phyloP scores from a whole-genome alignment of 2,888 invertebrate species.

The Ennomos quercinarius region DNA sequence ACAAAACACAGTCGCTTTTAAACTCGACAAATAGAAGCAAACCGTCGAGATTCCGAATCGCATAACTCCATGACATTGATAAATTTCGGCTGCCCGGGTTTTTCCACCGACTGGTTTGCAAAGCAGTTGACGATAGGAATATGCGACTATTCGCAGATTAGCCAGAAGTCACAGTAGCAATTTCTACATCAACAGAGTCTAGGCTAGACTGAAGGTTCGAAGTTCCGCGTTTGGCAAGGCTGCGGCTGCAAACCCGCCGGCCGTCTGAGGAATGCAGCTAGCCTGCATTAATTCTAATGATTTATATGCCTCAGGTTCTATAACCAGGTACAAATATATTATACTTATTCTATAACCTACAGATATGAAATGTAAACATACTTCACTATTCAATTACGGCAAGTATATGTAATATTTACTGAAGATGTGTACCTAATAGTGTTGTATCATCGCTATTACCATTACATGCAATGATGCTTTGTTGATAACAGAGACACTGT shows the following conservation, averaged over 20 bases:
- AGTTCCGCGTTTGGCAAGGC: slow-evolving; percentile 55
- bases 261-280: slow-evolving; percentile 59
- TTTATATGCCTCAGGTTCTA: slow-evolving; percentile 46
- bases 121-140: slow-evolving; percentile 60
- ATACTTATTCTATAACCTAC: no score
- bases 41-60: slow-evolving; percentile 27
- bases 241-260: slow-evolving; percentile 41
- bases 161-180: neutral
- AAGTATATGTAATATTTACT: no score
- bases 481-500: no score
- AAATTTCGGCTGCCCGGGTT: slow-evolving; percentile 49
- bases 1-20: slow-evolving; percentile 7
- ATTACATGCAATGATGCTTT: no score
- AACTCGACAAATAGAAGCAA: slow-evolving; percentile 13
- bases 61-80: slow-evolving; percentile 40
- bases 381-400: no score
- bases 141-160: slow-evolving; percentile 33
- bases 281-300: slow-evolving; percentile 58
- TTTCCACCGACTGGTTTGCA: slow-evolving; percentile 63
- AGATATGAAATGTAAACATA: no score
- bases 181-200: no score
- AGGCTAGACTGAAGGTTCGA: slow-evolving; percentile 3
- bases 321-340: slow-evolving; percentile 3
- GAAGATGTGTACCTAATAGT: no score
- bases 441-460: no score